Conservation (phyloP, 1,140 invertebrate genomes). For the Nasonia longicornis region DNA sequence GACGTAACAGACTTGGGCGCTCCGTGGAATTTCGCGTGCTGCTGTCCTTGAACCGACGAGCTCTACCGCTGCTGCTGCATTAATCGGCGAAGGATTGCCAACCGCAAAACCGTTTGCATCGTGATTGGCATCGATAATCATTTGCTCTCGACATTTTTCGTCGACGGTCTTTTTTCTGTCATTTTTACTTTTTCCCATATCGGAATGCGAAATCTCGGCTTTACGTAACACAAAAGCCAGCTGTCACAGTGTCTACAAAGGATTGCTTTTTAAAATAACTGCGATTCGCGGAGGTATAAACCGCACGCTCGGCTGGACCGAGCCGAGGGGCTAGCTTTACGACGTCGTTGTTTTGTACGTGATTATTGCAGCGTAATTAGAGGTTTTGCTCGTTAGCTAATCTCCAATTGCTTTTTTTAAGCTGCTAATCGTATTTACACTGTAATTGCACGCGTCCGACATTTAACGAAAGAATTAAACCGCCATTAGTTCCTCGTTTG, state of each 20-base stretch:
- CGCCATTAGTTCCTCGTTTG: neutral
- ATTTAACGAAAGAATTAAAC: neutral
- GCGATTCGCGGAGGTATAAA: slow-evolving; percentile 27
- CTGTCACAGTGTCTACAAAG: neutral
- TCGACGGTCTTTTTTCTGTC: no score
- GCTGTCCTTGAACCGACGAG: slow-evolving; percentile 3
- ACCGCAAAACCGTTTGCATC: slow-evolving; percentile 19
- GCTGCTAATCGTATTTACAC: slow-evolving; percentile 17
- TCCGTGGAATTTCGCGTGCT: neutral
- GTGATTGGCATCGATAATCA: slow-evolving; percentile 18
- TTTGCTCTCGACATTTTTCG: neutral
- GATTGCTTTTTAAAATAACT: slow-evolving; percentile 28
- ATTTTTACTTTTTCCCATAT: neutral
- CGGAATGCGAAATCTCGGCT: neutral
- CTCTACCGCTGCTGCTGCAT: neutral
- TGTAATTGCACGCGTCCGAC: neutral
- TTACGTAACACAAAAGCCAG: neutral
- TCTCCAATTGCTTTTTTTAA: slow-evolving; percentile 26
- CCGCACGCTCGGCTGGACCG: slow-evolving; percentile 7
- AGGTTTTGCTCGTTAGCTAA: slow-evolving; percentile 44
- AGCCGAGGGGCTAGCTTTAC: slow-evolving; percentile 1
- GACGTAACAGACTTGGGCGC: neutral
- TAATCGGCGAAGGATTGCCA: neutral
- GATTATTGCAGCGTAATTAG: slow-evolving; percentile 41
- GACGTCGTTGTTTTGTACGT: slow-evolving; percentile 19